Evolutionary conservation across 2,797 vertebrate species (phyloP).

Genomic region (Muscicapa comitata): DNA sequence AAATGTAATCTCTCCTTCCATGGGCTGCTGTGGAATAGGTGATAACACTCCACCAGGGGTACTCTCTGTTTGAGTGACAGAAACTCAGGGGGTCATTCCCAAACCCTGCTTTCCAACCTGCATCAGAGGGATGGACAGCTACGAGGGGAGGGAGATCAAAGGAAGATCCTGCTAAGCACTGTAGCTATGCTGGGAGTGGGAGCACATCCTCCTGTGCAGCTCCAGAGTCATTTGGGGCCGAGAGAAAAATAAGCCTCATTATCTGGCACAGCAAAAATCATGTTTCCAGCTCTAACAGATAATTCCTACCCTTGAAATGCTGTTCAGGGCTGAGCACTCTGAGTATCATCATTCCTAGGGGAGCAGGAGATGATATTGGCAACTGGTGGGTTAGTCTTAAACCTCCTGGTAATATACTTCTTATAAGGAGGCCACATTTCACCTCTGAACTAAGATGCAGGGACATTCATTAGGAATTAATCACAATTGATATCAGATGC

Average conservation of each 20-base stretch:
- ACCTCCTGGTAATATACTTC: not conserved
- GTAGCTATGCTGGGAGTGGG: not conserved
- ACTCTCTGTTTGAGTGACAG: not conserved
- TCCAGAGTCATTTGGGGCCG: not conserved
- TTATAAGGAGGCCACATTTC: not conserved
- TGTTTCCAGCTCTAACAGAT: not conserved
- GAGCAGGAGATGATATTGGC: not conserved
- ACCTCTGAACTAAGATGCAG: not conserved
- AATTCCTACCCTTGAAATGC: not conserved
- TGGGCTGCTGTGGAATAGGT: not conserved
- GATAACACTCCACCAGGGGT: not conserved
- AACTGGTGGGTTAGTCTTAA: not conserved
- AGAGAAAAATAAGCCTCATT: not conserved
- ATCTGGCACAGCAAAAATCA: not conserved
- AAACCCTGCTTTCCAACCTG: not conserved
- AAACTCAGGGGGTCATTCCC: not conserved
- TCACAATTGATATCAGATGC: not conserved
- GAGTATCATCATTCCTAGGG: not conserved
- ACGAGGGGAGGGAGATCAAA: not conserved
- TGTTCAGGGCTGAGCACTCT: not conserved
- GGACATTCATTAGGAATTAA: not conserved
- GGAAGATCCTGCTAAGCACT: not conserved
- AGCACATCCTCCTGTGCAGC: not conserved
- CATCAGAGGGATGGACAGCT: not conserved
- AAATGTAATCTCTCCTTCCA: not conserved